A percentile compares a stretch with the other conserved stretches of the same genome.
Evolutionary conservation across 92 coral and sea anemone species (phyloP).

Genomic region (Actinernus sp.): DNA sequence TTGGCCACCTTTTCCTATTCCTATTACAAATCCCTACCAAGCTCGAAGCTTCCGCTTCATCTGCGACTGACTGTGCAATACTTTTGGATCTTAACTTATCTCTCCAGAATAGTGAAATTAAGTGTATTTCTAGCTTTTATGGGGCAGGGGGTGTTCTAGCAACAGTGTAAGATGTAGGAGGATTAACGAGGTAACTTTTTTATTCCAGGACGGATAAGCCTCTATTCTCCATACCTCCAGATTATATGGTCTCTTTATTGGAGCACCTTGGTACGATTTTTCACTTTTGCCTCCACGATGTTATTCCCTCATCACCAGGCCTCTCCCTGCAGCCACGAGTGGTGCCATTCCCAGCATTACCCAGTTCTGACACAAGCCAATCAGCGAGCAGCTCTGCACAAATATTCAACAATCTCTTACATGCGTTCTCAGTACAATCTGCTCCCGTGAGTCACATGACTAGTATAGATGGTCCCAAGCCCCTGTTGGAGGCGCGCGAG

Average conservation of each 20-base stretch:
- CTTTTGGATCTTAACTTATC: no score
- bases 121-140: no score
- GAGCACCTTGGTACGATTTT: slow-evolving; percentile 89
- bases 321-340: slow-evolving; percentile 92
- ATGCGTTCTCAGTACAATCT: slow-evolving; percentile 92
- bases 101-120: no score
- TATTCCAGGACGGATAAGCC: no score
- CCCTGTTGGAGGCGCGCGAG: slow-evolving; percentile 92
- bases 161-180: no score
- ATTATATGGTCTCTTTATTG: slow-evolving; percentile 80
- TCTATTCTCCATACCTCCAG: slow-evolving; percentile 82
- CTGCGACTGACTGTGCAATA: no score
- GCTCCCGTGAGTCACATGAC: slow-evolving; percentile 70
- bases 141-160: no score
- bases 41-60: no score
- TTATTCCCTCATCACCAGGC: slow-evolving; percentile 86
- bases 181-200: no score
- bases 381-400: slow-evolving; percentile 73
- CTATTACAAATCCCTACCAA: no score
- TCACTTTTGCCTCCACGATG: slow-evolving; percentile 91
- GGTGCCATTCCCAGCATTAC: slow-evolving; percentile 66
- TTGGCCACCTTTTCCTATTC: no score
- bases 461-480: slow-evolving; percentile 81
- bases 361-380: slow-evolving; percentile 55
- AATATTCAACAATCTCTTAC: slow-evolving; percentile 94